Conservation (phyloP, 2,888 invertebrate species). For the Lacanobia wlatinum region DNA sequence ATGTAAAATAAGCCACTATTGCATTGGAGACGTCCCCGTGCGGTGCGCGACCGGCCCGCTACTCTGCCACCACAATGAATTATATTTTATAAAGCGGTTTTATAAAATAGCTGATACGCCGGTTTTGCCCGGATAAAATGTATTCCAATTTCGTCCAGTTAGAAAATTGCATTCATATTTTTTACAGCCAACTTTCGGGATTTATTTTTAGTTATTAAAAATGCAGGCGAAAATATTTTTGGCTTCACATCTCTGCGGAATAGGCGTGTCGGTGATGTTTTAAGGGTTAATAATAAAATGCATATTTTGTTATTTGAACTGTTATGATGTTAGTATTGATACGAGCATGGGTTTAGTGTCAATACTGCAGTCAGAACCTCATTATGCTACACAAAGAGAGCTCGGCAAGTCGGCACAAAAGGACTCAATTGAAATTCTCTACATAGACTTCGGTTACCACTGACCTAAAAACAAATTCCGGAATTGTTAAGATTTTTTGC, state of each 20-base stretch:
- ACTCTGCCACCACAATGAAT: conserved; percentile 49
- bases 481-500: conserved; percentile 63
- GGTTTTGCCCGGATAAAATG: conserved; percentile 47
- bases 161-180: conserved; percentile 52
- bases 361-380: conserved; percentile 30
- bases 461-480: conserved; percentile 66
- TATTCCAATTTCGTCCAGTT: conserved; percentile 52
- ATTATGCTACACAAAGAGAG: conserved; percentile 50
- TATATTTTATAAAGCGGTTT: conserved; percentile 57
- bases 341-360: conserved; percentile 15
- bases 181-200: conserved; percentile 31
- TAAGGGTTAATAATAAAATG: conserved; percentile 4
- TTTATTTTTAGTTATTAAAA: conserved; percentile 44
- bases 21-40: conserved; percentile 68
- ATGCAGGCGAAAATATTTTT: conserved; percentile 34
- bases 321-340: conserved; percentile 2
- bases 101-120: conserved; percentile 50
- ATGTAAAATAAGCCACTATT: conserved; percentile 76
- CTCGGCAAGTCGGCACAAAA: conserved; percentile 52
- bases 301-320: conserved; percentile 11
- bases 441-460: conserved; percentile 47
- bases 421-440: conserved; percentile 68
- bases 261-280: conserved; percentile 1
- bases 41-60: conserved; percentile 15
- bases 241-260: neutral